Evolutionary conservation across 2,797 vertebrate species (phyloP), one percentile per base, ranked within the genome.

Genomic region (Microctenopoma stevenorrisi): DNA sequence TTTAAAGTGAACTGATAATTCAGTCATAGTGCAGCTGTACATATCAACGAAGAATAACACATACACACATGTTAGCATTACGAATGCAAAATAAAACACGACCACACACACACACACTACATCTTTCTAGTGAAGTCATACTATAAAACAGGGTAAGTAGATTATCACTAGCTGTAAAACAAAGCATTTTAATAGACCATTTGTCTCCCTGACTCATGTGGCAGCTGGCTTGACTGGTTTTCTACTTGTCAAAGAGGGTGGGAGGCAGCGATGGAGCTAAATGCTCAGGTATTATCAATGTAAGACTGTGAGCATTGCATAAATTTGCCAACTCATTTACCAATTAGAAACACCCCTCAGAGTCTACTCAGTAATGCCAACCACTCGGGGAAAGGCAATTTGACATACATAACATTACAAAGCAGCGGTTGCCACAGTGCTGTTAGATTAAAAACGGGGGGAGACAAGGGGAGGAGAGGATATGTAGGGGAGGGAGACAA

Each of bases 311-410:
- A 65, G 30, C 48, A 13, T 16, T 55, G 50, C 26, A 59, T 49
- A 30, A 48, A 64, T 3, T 37, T 50, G 62, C n/a, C 35, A 56
- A 57, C 16, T 26, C 15, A 44, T 53, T 57, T 52, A 14, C 56
- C 52, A 65, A 61, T 66, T 57, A 66, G 26, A 76, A 55, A 64
- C 35, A 77, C 50, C 40, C 22, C 42, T 74, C 7, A 35, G 22
- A 53, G 61, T 70, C 33, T 46, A 28, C 66, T 53, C 47, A 67
- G 38, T 67, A 40, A 35, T 5, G 28, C 40, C 28, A 55, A 15
- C 4, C 38, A 48, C 62, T 44, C 40, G 25, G 62, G 37, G 42
- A 40, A 43, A 57, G 22, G 14, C 26, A 64, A 28, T 61, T 2
- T 56, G 43, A 56, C 47, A 53, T 53, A 40, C 57, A 62, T 52